Evolutionary conservation across 1,140 invertebrate genomes (phyloP).

Genomic region (Megalopta genalis): DNA sequence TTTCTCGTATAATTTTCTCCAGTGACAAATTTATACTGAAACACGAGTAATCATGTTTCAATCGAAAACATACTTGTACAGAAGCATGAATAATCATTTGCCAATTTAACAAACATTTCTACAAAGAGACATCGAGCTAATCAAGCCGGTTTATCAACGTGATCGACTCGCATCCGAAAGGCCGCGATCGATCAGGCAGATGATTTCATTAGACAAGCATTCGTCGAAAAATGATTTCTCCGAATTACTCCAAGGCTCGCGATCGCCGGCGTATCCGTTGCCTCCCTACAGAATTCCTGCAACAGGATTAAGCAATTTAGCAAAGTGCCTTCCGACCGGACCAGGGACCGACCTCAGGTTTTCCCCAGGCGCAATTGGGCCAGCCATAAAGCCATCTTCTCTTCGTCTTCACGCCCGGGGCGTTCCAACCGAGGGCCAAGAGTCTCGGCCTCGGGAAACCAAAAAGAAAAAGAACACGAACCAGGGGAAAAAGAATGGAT

Average conservation of each 20-base stretch:
- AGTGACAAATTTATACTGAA: too few relatives aligned
- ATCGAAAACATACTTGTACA: too few relatives aligned
- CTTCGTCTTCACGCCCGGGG: neutral
- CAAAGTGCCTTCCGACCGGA: neutral
- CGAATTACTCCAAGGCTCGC: neutral
- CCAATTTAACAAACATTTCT: too few relatives aligned
- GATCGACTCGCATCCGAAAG: too few relatives aligned
- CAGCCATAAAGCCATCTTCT: slow-evolving; percentile 11
- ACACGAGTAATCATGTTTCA: too few relatives aligned
- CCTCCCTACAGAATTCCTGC: neutral
- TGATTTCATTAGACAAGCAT: too few relatives aligned
- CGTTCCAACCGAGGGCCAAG: neutral
- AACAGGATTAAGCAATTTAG: slow-evolving; percentile 23
- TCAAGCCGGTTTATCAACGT: too few relatives aligned
- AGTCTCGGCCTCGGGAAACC: neutral
- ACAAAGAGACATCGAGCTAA: too few relatives aligned
- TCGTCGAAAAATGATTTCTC: too few relatives aligned
- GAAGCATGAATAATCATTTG: too few relatives aligned
- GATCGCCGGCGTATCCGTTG: neutral
- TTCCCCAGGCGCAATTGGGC: slow-evolving; percentile 15
- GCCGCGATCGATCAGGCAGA: too few relatives aligned
- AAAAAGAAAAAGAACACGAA: neutral
- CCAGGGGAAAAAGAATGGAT: neutral
- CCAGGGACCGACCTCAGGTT: slow-evolving; percentile 3
- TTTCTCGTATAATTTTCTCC: too few relatives aligned